Evolutionary conservation across 2,888 invertebrate species (phyloP), one percentile per base, ranked within the genome.

Genomic region (Tethea ocularis): DNA sequence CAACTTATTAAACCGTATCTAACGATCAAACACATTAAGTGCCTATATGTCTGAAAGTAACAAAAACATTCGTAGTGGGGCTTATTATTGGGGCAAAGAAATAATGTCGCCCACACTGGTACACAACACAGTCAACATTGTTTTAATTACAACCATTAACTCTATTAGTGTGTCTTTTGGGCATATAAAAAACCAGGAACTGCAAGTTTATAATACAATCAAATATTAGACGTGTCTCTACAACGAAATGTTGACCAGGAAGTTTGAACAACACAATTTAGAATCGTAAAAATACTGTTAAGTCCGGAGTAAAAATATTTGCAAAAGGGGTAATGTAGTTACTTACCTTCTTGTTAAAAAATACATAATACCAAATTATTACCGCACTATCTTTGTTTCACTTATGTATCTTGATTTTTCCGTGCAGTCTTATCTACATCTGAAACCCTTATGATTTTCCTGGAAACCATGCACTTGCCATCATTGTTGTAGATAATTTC

Each of bases 261-360:
- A 46, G 46, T 46, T 46, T 46, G 46, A 20, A 20, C 46, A 46
- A 20, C 46, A 46, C 20, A 46, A 46, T 46, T 46, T 46, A 20
- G 46, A 46, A 46, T 17, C n/a, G 46, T n/a, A 20, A 10, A 20
- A 10, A 46, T 46, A 46, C 20, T 46, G 46, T 7, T 20, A 7
- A 17, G 46, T 0, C 20, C 46, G 46, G 20, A 2, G 46, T 7
- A 46, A 17, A 46, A 46, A 46, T 46, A 46, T 46, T 46, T 46
- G 46, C 46, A 46, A 20, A 8, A 20, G 46, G 46, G 46, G 46
- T 5, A 17, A 10, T 20, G 7, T 38, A n/a, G 10, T 20, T 10
- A 10, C 20, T 2, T 20, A 20, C 20, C 46, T 20, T 20, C 20
- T 8, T 20, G 17, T 46, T 46, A n/a, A 46, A 17, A 10, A 8